These are phyloP conservation scores for Anguilla japonica DNA, from an alignment of 2,113 vertebrate genomes.

Conservation along the genomic window DNA sequence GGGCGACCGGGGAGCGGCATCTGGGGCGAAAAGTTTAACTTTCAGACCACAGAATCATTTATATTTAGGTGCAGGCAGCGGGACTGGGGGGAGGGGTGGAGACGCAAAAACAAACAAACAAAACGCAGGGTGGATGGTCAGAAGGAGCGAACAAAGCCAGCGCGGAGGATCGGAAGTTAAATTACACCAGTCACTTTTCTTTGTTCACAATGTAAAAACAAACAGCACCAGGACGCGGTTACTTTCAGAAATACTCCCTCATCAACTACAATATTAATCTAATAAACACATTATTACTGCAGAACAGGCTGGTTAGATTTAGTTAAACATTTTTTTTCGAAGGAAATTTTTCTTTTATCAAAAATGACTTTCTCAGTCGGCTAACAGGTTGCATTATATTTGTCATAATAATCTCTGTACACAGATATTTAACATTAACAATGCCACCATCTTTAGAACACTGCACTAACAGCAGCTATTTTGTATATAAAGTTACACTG, in stretches of 20 bases:
- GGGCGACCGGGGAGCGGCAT: conserved; percentile 65
- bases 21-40: conserved; percentile 65
- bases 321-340: conserved; percentile 4
- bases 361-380: not conserved
- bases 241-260: not conserved
- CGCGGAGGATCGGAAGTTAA: conserved; percentile 48
- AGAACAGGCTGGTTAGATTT: not conserved
- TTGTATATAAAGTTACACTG: not conserved
- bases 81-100: conserved; percentile 59
- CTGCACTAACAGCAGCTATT: not conserved
- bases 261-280: not conserved
- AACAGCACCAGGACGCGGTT: not conserved
- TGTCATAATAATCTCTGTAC: not conserved
- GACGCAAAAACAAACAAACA: conserved; percentile 60
- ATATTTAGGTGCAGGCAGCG: conserved; percentile 60
- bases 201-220: conserved; percentile 50
- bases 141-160: conserved; percentile 49
- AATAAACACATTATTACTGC: not conserved
- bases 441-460: not conserved
- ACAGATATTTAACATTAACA: not conserved
- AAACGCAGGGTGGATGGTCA: conserved; percentile 55
- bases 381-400: not conserved
- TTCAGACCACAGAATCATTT: conserved; percentile 55
- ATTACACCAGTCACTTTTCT: conserved; percentile 45
- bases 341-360: not conserved